Conservation (phyloP, 2,888 invertebrate species). For the Yponomeuta cagnagella region DNA sequence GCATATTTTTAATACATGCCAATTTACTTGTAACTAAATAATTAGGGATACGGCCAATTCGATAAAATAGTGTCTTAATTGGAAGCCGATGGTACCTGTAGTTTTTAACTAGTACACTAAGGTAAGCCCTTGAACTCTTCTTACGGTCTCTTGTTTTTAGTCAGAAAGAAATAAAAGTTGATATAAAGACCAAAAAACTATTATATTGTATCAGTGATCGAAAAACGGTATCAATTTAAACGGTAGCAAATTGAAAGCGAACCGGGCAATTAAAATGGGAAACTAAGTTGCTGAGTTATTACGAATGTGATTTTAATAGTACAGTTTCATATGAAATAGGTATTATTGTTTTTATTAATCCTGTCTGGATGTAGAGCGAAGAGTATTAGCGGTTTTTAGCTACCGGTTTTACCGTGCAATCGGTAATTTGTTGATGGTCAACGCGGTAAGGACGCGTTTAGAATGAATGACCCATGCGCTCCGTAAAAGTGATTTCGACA, state of each 20-base stretch:
- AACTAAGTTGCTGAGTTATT: constrained; percentile 1
- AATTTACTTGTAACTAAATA: no score
- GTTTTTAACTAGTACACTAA: no score
- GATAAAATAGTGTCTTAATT: no score
- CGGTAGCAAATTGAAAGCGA: not conserved
- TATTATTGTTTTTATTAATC: not conserved
- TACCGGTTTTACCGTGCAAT: constrained; percentile 10
- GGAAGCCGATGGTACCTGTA: no score
- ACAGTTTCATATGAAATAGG: not conserved
- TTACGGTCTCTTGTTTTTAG: not conserved
- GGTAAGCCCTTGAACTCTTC: no score
- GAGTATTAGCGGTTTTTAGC: not conserved
- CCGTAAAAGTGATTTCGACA: no score
- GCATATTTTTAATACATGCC: no score
- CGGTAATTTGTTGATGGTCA: not conserved
- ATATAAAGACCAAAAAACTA: no score
- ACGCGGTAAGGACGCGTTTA: not conserved
- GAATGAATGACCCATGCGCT: not conserved
- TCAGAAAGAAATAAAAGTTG: not conserved
- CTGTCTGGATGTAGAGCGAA: constrained; percentile 1
- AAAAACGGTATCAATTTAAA: not conserved
- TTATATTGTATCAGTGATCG: not conserved
- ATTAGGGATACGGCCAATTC: no score
- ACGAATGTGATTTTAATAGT: constrained; percentile 5
- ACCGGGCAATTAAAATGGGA: not conserved